Conservation (phyloP, 1,140 invertebrate species). For the Calephelis nemesis region DNA sequence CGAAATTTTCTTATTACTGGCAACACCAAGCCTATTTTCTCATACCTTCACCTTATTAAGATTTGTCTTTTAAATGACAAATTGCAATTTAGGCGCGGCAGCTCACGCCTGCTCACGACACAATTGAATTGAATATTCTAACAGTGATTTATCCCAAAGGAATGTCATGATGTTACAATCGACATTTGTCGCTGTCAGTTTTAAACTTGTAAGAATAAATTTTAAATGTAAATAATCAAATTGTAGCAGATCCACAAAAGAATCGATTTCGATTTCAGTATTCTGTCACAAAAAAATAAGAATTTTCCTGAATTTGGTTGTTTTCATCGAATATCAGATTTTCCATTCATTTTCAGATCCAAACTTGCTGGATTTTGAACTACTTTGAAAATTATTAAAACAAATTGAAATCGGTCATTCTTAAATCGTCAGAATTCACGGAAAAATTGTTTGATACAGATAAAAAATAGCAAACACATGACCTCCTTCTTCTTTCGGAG, state of each 20-base stretch:
- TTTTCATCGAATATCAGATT: too few relatives aligned
- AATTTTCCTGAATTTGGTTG: too few relatives aligned
- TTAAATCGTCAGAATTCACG: too few relatives aligned
- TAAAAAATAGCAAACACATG: too few relatives aligned
- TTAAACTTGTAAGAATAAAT: background rate
- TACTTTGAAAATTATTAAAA: too few relatives aligned
- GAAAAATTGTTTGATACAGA: too few relatives aligned
- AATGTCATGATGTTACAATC: conserved; percentile 20
- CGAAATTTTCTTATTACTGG: background rate
- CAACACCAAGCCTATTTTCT: background rate
- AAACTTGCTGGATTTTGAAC: too few relatives aligned
- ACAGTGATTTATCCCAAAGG: conserved; percentile 27
- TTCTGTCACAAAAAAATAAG: too few relatives aligned
- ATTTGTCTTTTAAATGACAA: conserved; percentile 14
- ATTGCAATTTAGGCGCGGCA: conserved; percentile 39
- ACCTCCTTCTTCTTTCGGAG: too few relatives aligned
- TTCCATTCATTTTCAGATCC: too few relatives aligned
- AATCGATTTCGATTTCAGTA: background rate
- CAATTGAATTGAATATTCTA: conserved; percentile 34
- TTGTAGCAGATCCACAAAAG: background rate
- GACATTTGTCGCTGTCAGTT: too few relatives aligned
- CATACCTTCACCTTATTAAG: background rate
- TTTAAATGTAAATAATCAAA: background rate
- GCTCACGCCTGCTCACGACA: conserved; percentile 32
- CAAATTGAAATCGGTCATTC: too few relatives aligned